A percentile compares a stretch with the other conserved stretches of the same genome.
Evolutionary conservation across 1,140 invertebrate genomes (phyloP).

Genomic region (Drosophila orena): DNA sequence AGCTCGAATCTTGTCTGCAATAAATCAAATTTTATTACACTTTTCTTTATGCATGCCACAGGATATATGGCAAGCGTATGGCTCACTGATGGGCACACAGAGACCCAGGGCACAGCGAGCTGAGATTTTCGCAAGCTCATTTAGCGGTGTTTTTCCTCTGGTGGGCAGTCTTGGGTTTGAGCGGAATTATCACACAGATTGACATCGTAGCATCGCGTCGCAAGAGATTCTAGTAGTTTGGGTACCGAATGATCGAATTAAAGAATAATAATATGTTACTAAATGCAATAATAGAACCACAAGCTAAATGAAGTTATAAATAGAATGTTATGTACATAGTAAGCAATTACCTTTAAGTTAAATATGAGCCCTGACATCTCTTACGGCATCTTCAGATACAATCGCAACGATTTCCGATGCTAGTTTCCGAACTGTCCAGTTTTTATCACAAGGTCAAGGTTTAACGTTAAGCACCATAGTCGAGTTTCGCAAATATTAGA

Average conservation of each 20-base stretch:
- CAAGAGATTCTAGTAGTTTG: background rate
- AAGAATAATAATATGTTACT: too few relatives aligned
- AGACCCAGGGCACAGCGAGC: slow-evolving; percentile 34
- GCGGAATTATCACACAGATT: slow-evolving; percentile 39
- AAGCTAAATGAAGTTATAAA: background rate
- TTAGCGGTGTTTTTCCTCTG: slow-evolving; percentile 27
- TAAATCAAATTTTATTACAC: slow-evolving; percentile 85
- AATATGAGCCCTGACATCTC: too few relatives aligned
- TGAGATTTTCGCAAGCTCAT: slow-evolving; percentile 44
- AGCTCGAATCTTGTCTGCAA: slow-evolving; percentile 84
- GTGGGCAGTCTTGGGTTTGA: background rate
- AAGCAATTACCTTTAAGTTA: background rate
- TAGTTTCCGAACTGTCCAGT: too few relatives aligned
- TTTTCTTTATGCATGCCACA: slow-evolving; percentile 84
- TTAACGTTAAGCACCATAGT: too few relatives aligned
- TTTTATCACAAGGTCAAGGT: too few relatives aligned
- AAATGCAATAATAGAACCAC: too few relatives aligned
- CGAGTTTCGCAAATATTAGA: too few relatives aligned
- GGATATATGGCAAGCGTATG: slow-evolving; percentile 82
- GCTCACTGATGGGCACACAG: slow-evolving; percentile 75
- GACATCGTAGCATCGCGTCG: slow-evolving; percentile 15
- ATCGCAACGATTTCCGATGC: too few relatives aligned
- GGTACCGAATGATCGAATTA: background rate
- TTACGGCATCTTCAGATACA: too few relatives aligned
- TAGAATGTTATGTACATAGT: background rate